Conservation (phyloP, 2,888 invertebrate species). For the Trachelus iudaicus region DNA sequence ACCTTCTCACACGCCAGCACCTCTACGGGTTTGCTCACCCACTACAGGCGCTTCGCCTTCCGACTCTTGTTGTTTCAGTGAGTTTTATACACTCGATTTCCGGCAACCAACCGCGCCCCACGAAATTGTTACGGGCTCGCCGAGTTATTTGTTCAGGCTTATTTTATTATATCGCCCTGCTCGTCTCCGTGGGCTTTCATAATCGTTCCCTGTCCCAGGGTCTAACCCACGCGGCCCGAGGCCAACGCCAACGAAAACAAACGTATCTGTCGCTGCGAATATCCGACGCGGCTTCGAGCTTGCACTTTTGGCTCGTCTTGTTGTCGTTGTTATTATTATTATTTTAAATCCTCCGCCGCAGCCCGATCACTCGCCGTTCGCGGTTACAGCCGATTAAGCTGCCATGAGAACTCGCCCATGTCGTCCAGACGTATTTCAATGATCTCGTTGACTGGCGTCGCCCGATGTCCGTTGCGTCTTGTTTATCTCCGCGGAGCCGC, state of each 20-base stretch:
- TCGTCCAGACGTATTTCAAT: neutral
- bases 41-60: neutral
- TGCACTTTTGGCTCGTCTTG: too few relatives aligned
- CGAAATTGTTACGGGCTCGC: neutral
- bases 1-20: neutral
- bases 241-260: neutral
- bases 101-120: neutral
- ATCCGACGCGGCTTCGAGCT: neutral
- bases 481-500: neutral
- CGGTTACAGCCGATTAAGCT: neutral
- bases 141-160: slow-evolving; percentile 1
- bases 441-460: neutral
- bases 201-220: neutral
- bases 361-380: too few relatives aligned
- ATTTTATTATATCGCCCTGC: neutral
- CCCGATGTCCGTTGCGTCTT: neutral
- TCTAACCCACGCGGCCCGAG: neutral
- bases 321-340: too few relatives aligned
- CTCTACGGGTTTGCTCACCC: neutral
- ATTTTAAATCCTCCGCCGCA: too few relatives aligned
- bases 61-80: slow-evolving; percentile 1
- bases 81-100: slow-evolving; percentile 7
- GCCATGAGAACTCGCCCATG: neutral
- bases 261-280: neutral
- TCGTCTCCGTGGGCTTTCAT: neutral